Evolutionary conservation across 2,113 vertebrate genomes (phyloP), one percentile per base, ranked within the genome.

Genomic region (Syrmaticus mikado): DNA sequence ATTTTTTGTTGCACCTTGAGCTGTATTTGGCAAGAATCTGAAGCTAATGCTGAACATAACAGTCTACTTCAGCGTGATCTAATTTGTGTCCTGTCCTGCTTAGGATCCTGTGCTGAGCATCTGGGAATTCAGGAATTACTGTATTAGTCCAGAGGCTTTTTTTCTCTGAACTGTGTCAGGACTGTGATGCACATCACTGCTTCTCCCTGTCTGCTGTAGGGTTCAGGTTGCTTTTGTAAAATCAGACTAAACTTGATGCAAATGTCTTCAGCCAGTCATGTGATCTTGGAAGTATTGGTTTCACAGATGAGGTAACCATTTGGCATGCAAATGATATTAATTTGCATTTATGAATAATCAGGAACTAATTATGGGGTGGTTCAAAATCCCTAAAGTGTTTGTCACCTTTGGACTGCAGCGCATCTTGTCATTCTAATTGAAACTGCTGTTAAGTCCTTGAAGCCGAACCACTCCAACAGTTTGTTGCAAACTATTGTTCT

Each of bases 281-380:
- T 73, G 85, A 53, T 53, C 2, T 0, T 62, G 41, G 32, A 64
- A 66, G 3, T 38, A 58, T 74, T 80, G 34, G 24, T 36, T 34
- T 91, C 76, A 5, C 6, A 28, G 68, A 50, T 75, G 38, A 36
- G 60, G 17, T 17, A 60, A 4, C 76, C 3, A 4, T 83, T 80
- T 87, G 34, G 40, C 17, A 52, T 88, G 82, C 46, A 60, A 55
- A 85, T 81, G 0, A 24, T 15, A 3, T 30, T 6, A 5, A 7
- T 89, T 91, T 92, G 67, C 58, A 66, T 85, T 89, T 92, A 34
- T 41, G 45, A 85, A 94, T 85, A 91, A 70, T 38, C 45, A 46
- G 55, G 55, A 89, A 22, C 22, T 85, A 82, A 40, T 15, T 74
- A 28, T 43, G 10, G 58, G 81, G 30, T 20, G 30, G 41, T 77